These are phyloP conservation scores for Ecliptopera silaceata DNA, from an alignment of 2,888 invertebrate species.

Conservation along the genomic window DNA sequence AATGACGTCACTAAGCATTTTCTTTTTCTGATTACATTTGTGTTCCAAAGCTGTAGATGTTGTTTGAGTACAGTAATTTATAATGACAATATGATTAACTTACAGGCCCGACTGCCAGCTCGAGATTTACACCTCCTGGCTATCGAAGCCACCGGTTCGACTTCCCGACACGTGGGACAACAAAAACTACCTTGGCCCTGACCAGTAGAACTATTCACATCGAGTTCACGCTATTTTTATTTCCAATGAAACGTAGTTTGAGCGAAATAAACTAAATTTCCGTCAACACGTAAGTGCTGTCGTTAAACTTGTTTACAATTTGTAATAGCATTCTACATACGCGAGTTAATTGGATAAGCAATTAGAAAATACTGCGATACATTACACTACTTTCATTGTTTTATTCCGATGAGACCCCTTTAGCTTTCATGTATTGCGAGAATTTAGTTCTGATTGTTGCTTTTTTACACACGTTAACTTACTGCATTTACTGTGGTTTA, in stretches of 20 bases:
- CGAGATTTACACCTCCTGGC: slow-evolving; percentile 71
- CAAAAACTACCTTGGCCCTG: slow-evolving; percentile 49
- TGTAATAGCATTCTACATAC: slow-evolving; percentile 29
- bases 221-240: slow-evolving; percentile 6
- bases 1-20: too few relatives aligned
- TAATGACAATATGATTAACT: slow-evolving; percentile 10
- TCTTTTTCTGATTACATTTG: too few relatives aligned
- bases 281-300: slow-evolving; percentile 13
- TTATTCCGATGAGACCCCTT: slow-evolving; percentile 31
- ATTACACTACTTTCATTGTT: slow-evolving; percentile 30
- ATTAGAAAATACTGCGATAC: slow-evolving; percentile 37
- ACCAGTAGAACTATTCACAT: slow-evolving; percentile 8
- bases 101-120: slow-evolving; percentile 70
- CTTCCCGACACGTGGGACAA: slow-evolving; percentile 68
- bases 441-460: slow-evolving; percentile 1
- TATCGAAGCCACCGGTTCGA: slow-evolving; percentile 51
- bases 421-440: slow-evolving; percentile 10
- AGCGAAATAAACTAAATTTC: slow-evolving; percentile 15
- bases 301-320: slow-evolving; percentile 27
- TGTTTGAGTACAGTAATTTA: background rate
- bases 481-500: background rate
- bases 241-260: slow-evolving; percentile 9
- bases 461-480: background rate
- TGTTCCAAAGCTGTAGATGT: background rate
- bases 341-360: slow-evolving; percentile 37